A percentile compares a stretch with the other conserved stretches of the same genome.
Conservation (phyloP, 2,888 invertebrate genomes). For the Rotaria socialis region DNA sequence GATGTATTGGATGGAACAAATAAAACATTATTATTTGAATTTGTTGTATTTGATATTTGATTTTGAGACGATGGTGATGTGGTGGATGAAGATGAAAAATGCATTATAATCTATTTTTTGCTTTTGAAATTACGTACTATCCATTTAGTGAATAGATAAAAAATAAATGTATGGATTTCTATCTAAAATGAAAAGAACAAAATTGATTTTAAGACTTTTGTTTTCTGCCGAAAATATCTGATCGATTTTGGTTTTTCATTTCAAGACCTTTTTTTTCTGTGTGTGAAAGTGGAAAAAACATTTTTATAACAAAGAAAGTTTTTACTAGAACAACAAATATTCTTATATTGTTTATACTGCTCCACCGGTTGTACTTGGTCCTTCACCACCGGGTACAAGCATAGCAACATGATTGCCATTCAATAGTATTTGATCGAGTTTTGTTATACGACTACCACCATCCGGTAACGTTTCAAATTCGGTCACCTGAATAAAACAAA, state of each 20-base stretch:
- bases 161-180: neutral
- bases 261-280: neutral
- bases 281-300: neutral
- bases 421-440: slow-evolving; percentile 89
- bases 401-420: slow-evolving; percentile 99
- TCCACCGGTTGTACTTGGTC: slow-evolving; percentile 49
- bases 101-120: neutral
- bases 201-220: neutral
- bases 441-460: slow-evolving; percentile 76
- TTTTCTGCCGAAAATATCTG: neutral
- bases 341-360: neutral
- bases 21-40: slow-evolving; percentile 6
- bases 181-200: neutral
- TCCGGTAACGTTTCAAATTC: slow-evolving; percentile 81
- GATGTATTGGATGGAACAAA: neutral
- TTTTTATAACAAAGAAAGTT: neutral
- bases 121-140: neutral
- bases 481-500: slow-evolving; percentile 36
- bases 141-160: neutral
- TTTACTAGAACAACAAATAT: neutral
- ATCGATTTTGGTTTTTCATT: neutral
- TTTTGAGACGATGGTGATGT: neutral
- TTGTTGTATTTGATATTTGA: neutral
- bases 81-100: neutral
- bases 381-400: slow-evolving; percentile 65